These are phyloP conservation scores for Phycodurus eques DNA, from an alignment of 2,113 vertebrate genomes.

Conservation along the genomic window DNA sequence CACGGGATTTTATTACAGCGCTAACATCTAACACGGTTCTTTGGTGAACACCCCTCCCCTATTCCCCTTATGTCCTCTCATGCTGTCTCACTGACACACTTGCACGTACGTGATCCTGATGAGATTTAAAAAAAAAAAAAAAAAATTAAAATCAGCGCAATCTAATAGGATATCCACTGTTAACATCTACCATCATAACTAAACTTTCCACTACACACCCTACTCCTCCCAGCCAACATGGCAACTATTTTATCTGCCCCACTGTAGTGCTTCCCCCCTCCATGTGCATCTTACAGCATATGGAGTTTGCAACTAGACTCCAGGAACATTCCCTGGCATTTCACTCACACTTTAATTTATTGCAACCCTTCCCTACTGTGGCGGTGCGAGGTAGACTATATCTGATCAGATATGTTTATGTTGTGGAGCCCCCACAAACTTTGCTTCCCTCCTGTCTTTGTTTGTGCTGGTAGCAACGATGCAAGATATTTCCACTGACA, in stretches of 20 bases:
- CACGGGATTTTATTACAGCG: slow-evolving; percentile 23
- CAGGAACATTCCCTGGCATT: neutral
- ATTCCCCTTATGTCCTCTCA: slow-evolving; percentile 15
- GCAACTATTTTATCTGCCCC: neutral
- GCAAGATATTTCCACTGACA: no score
- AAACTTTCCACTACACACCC: neutral
- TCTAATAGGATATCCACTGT: slow-evolving; percentile 35
- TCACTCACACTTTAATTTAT: neutral
- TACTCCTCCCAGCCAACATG: neutral
- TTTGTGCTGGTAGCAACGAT: no score
- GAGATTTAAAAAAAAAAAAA: slow-evolving; percentile 11
- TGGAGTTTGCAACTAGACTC: neutral
- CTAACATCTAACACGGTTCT: slow-evolving; percentile 11
- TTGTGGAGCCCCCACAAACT: no score
- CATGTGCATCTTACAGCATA: neutral
- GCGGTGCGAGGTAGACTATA: neutral
- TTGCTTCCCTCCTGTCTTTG: no score
- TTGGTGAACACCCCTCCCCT: slow-evolving; percentile 21
- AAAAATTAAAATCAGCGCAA: neutral
- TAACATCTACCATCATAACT: slow-evolving; percentile 18
- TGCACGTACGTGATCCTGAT: slow-evolving; percentile 39
- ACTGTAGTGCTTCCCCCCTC: neutral
- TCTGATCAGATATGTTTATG: neutral
- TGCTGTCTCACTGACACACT: slow-evolving; percentile 22
- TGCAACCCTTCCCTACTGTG: neutral